Conservation (phyloP, 1,140 invertebrate genomes). For the Aphis gossypii region DNA sequence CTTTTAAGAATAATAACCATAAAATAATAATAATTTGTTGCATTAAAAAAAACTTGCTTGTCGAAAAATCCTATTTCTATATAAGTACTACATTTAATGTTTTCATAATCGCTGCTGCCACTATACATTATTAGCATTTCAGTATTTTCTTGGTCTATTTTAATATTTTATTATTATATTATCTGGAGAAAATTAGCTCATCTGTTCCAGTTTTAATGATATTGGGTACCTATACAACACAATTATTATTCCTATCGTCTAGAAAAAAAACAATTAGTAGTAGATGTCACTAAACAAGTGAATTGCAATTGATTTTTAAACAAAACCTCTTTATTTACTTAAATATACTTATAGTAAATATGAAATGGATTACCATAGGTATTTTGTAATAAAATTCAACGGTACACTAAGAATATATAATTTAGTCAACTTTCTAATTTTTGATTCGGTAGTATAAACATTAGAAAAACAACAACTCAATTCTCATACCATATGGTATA, state of each 20-base stretch:
- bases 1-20: not conserved
- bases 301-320: not conserved
- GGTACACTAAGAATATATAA: not conserved
- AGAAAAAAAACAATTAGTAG: slow-evolving; percentile 22
- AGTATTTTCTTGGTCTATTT: not conserved
- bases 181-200: not conserved
- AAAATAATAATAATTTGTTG: not conserved
- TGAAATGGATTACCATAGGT: not conserved
- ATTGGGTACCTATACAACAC: not conserved
- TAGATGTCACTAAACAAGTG: not conserved
- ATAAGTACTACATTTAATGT: not conserved
- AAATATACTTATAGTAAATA: not conserved
- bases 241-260: not conserved
- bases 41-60: not conserved
- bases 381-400: not conserved
- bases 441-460: not conserved
- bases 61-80: not conserved
- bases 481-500: not conserved
- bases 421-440: not conserved
- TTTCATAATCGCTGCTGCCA: not conserved
- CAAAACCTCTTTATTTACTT: not conserved
- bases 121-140: not conserved
- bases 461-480: not conserved
- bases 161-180: not conserved
- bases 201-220: not conserved